Evolutionary conservation across 2,113 vertebrate species (phyloP).

Genomic region (Saimiri boliviensis): DNA sequence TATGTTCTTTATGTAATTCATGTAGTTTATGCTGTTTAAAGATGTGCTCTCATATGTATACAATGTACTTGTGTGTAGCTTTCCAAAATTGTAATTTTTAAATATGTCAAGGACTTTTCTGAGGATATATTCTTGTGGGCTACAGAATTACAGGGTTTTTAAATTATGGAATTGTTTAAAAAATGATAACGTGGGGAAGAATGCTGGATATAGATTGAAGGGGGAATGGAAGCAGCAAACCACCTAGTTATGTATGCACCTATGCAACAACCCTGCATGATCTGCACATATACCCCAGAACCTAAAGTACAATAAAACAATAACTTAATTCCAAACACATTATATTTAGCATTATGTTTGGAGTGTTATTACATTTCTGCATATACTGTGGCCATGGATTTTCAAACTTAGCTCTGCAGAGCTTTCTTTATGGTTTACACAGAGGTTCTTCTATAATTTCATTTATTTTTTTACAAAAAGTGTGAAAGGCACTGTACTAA

Average conservation of each 20-base stretch:
- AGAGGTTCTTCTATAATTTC: neutral
- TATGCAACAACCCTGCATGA: too few species aligned
- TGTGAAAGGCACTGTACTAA: neutral
- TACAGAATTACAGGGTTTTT: neutral
- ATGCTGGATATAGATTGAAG: too few species aligned
- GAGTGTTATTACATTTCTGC: conserved; percentile 7
- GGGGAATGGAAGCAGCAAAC: too few species aligned
- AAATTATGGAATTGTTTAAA: neutral
- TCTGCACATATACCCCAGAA: too few species aligned
- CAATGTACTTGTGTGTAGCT: neutral
- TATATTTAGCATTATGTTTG: conserved; percentile 20
- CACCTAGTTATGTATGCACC: too few species aligned
- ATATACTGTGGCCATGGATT: neutral
- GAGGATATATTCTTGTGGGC: neutral
- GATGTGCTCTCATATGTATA: neutral
- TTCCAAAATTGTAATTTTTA: neutral
- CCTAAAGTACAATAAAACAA: neutral
- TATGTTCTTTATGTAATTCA: conserved; percentile 8
- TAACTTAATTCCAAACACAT: neutral
- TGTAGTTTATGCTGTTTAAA: neutral
- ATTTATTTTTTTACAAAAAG: neutral
- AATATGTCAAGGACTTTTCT: conserved; percentile 5
- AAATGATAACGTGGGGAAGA: too few species aligned
- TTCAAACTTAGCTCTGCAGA: neutral
- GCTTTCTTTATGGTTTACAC: neutral